Conservation (phyloP, 2,113 vertebrate species). For the Paralichthys olivaceus region DNA sequence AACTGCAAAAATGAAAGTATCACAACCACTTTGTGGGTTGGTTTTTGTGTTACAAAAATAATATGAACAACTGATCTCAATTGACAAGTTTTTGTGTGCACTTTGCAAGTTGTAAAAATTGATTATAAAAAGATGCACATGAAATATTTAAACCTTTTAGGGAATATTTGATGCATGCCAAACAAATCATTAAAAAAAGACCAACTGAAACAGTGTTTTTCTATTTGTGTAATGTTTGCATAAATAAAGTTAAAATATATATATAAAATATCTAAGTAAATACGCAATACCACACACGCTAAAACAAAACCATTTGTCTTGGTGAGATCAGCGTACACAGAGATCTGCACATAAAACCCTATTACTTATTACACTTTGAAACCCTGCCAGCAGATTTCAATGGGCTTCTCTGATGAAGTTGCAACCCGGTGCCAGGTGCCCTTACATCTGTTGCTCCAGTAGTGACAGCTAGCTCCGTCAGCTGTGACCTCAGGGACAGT, state of each 20-base stretch:
- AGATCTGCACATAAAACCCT: conserved; percentile 11
- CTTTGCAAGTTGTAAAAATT: background rate
- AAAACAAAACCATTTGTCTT: background rate
- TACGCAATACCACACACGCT: background rate
- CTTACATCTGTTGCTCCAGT: conserved; percentile 58
- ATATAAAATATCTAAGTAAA: background rate
- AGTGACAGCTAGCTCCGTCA: conserved; percentile 55
- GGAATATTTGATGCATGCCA: background rate
- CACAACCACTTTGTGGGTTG: background rate
- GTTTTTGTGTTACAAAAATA: background rate
- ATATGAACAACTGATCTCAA: too few species aligned
- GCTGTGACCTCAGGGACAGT: conserved; percentile 41
- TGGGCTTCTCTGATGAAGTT: conserved; percentile 22
- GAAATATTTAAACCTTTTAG: background rate
- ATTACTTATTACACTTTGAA: conserved; percentile 16
- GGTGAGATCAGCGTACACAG: background rate
- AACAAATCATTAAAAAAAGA: background rate
- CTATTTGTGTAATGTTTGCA: background rate
- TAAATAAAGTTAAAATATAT: background rate
- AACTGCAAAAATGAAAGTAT: background rate
- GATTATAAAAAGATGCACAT: too few species aligned
- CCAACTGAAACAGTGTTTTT: background rate
- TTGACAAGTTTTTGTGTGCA: too few species aligned
- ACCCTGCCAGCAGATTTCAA: conserved; percentile 29
- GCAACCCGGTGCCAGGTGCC: conserved; percentile 35